Percentiles rank a stretch among this genome's conserved stretches.
Evolutionary conservation across 2,888 invertebrate species (phyloP).

Genomic region (Ligdia adustata): DNA sequence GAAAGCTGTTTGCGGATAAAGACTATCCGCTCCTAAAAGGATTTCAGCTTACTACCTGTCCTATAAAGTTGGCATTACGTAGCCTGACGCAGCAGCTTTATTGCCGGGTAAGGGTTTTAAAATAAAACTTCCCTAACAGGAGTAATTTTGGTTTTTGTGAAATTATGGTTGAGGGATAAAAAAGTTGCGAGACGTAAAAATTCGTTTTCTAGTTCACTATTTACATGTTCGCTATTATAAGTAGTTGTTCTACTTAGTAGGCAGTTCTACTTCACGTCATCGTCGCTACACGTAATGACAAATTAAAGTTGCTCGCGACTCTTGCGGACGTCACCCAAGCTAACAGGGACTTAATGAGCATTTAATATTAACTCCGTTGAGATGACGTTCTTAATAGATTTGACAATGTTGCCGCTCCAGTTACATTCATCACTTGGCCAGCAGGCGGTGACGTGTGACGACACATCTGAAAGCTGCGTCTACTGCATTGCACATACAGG

Average conservation of each 20-base stretch:
- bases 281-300: slow-evolving; percentile 6
- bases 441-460: slow-evolving; percentile 34
- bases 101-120: slow-evolving; percentile 8
- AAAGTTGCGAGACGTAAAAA: too few species aligned
- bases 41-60: slow-evolving; percentile 33
- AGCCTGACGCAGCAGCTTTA: slow-evolving; percentile 26
- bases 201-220: too few species aligned
- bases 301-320: slow-evolving; percentile 9
- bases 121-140: too few species aligned
- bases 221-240: too few species aligned
- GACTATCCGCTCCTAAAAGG: slow-evolving; percentile 35
- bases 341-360: slow-evolving; percentile 29
- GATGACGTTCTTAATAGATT: slow-evolving; percentile 33
- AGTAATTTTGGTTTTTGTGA: too few species aligned
- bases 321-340: slow-evolving; percentile 10
- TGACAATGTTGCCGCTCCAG: slow-evolving; percentile 28
- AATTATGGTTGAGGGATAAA: too few species aligned
- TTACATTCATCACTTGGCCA: slow-evolving; percentile 34
- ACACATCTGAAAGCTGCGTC: slow-evolving; percentile 21
- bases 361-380: slow-evolving; percentile 27
- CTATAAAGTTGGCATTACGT: slow-evolving; percentile 31
- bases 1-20: slow-evolving; percentile 35
- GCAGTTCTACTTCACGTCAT: not conserved
- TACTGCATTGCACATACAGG: slow-evolving; percentile 23
- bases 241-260: not conserved